Base-by-base conservation (phyloP, 2,113 vertebrate species). In the Leuciscus idus region DNA sequence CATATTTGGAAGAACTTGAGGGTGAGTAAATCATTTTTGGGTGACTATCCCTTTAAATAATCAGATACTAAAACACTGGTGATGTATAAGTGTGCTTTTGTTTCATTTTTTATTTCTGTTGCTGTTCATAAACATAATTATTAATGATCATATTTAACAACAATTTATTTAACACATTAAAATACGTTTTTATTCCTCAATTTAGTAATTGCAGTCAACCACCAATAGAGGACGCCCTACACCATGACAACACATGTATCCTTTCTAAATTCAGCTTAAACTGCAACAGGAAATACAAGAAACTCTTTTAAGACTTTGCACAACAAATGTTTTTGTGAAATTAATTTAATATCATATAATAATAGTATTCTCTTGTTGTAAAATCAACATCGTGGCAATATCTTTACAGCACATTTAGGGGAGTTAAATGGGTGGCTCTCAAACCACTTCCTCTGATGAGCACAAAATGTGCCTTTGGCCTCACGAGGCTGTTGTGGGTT, bases 211-310 rank as follows among this genome's bases (percentile, higher is more conserved):
- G 1, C 75, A 79, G 23, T 84, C 8, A 50, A 21, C 17, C 1
- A 52, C 64, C 82, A 72, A 59, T 64, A 84, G 86, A 78, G 75
- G 74, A 21, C 82, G 57, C 74, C 57, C 36, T 73, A 73, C 55
- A 33, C 75, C 62, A 72, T 21, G 6, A 21, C 9, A 66, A 76
- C 30, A 85, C 76, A 79, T 11, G 61, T 8, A 2, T 28, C 36
- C n/a, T 59, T 61, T 36, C 26, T 33, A 57, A 36, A 57, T 57
- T 6, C 2, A 57, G 6, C 33, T 13, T 76, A 13, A 76, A 21
- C 39, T 48, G 79, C 13, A 30, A 64, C 57, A 48, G 61, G n/a
- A n/a, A 81, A 39, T 11, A 6, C 39, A 28, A 6, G 15, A 48
- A 81, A 80, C 12, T 6, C 39, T 48, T 81, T 21, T 26, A 21